Evolutionary conservation across 2,113 vertebrate genomes (phyloP).

Genomic region (Proterorhinus semilunaris): DNA sequence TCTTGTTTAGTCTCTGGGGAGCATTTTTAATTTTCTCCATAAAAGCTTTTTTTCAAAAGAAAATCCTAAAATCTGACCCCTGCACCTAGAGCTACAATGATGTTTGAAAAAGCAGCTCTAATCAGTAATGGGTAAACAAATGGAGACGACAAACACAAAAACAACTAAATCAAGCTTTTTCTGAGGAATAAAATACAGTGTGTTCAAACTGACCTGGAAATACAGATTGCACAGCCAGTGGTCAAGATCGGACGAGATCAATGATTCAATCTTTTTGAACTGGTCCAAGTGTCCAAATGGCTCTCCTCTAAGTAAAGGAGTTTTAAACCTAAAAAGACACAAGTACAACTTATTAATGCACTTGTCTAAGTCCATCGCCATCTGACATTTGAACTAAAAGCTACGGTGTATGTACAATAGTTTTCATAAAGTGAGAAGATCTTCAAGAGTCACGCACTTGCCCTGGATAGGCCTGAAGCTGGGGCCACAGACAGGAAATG

Average conservation of each 20-base stretch:
- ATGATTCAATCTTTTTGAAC: conserved; percentile 84
- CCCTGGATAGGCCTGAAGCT: conserved; percentile 79
- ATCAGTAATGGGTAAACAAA: conserved; percentile 9
- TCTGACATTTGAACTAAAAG: too few species aligned
- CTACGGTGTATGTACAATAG: not conserved
- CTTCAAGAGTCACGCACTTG: conserved; percentile 52
- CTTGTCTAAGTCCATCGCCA: too few species aligned
- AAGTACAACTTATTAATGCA: not conserved
- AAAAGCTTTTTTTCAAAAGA: conserved; percentile 64
- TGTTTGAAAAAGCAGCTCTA: conserved; percentile 27
- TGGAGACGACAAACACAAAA: not conserved
- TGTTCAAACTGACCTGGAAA: conserved; percentile 83
- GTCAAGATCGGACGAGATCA: conserved; percentile 86
- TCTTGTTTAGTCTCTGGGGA: conserved; percentile 73
- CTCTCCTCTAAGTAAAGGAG: conserved; percentile 82
- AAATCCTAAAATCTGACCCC: conserved; percentile 38
- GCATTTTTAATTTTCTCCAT: conserved; percentile 65
- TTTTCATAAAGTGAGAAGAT: not conserved
- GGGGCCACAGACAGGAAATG: conserved; percentile 83
- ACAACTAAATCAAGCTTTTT: not conserved
- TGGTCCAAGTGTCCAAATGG: conserved; percentile 75
- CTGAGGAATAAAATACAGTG: not conserved
- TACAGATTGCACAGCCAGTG: conserved; percentile 94
- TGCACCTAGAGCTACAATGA: conserved; percentile 20
- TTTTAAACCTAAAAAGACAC: conserved; percentile 79